phyloP scores from a whole-genome alignment of 2,888 invertebrate genomes.

The Anodontia alba region DNA sequence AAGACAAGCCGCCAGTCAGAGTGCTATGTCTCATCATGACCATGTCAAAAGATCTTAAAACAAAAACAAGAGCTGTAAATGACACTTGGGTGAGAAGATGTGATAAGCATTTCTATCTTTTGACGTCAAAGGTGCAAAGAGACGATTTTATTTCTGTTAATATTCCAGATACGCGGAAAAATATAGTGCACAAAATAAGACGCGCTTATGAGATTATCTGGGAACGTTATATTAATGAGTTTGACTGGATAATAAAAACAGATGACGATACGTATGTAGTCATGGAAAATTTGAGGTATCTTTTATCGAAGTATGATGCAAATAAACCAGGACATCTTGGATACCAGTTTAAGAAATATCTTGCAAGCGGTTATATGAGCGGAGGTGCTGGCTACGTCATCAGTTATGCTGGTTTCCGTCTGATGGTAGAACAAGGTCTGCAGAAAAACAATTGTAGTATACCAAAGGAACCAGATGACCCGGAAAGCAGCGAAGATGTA shows the following conservation, averaged over 20 bases:
- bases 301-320: constrained; percentile 91
- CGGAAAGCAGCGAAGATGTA: constrained; percentile 90
- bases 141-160: constrained; percentile 86
- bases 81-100: constrained; percentile 97
- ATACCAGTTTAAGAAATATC: constrained; percentile 74
- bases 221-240: constrained; percentile 91
- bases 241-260: constrained; percentile 98
- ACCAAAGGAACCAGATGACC: constrained; percentile 88
- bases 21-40: constrained; percentile 99
- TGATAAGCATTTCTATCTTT: constrained; percentile 84
- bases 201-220: constrained; percentile 95
- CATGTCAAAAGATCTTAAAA: constrained; percentile 93
- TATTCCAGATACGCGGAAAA: constrained; percentile 95
- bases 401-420: constrained; percentile 90
- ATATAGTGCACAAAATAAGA: constrained; percentile 98
- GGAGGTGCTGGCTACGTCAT: constrained; percentile 90
- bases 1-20: constrained; percentile 82
- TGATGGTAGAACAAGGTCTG: constrained; percentile 91
- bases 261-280: constrained; percentile 99
- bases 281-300: constrained; percentile 96
- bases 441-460: constrained; percentile 89
- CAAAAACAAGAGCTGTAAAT: constrained; percentile 95
- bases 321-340: constrained; percentile 92
- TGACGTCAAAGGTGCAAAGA: constrained; percentile 86
- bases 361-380: constrained; percentile 85